Evolutionary conservation across 2,888 invertebrate genomes (phyloP).

Genomic region (Nephrotoma appendiculata): DNA sequence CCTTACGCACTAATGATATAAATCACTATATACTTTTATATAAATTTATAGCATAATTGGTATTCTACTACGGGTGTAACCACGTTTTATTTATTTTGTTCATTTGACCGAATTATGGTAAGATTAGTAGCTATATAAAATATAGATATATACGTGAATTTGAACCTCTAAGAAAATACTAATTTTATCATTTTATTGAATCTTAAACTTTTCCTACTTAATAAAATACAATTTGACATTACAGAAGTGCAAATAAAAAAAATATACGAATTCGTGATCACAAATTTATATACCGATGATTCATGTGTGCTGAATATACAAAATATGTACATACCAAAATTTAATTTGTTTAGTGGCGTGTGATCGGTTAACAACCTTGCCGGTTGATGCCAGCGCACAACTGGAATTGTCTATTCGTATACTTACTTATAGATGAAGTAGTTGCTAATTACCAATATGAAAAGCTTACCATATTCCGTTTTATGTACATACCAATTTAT

Average conservation of each 20-base stretch:
- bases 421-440: too few species aligned
- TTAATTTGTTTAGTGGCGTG: not conserved
- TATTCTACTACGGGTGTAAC: not conserved
- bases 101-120: too few species aligned
- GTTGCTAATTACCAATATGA: too few species aligned
- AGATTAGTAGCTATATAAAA: too few species aligned
- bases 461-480: not conserved
- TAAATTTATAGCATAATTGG: not conserved
- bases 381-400: not conserved
- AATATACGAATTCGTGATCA: too few species aligned
- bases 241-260: not conserved
- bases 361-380: not conserved
- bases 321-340: not conserved
- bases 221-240: not conserved
- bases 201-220: too few species aligned
- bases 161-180: too few species aligned
- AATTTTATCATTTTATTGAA: too few species aligned
- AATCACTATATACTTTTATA: not conserved
- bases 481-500: not conserved
- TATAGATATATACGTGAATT: too few species aligned
- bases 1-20: not conserved
- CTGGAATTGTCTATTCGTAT: too few species aligned
- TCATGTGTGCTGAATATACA: not conserved
- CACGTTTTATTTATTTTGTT: not conserved
- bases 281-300: not conserved